Percentiles rank a stretch among this genome's conserved stretches.
phyloP scores from a whole-genome alignment of 2,888 invertebrate species.

The Chirona hameri region DNA sequence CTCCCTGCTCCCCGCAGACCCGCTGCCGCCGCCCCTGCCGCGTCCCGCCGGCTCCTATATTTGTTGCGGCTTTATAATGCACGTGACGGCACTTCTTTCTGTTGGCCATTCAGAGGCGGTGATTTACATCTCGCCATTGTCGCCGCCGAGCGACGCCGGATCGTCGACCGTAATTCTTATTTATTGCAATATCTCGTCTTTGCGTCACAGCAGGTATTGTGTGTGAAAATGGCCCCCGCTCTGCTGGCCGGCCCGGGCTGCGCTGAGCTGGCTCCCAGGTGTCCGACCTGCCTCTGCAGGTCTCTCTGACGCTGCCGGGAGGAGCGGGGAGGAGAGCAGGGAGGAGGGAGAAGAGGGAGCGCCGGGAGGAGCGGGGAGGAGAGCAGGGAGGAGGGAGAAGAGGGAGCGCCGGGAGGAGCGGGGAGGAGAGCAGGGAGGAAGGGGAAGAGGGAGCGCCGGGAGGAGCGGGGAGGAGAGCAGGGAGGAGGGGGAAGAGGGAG shows the following conservation, averaged over 20 bases:
- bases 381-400: too few species aligned
- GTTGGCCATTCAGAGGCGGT: neutral
- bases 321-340: neutral
- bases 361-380: too few species aligned
- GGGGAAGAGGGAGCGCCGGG: too few species aligned
- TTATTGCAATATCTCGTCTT: neutral
- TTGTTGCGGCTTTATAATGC: neutral
- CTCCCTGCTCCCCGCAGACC: neutral
- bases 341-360: too few species aligned
- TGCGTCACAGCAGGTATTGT: slow-evolving; percentile 9
- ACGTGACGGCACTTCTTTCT: neutral
- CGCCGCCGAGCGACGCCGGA: neutral
- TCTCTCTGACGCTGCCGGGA: neutral
- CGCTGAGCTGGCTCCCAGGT: too few species aligned
- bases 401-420: too few species aligned
- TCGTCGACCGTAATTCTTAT: neutral
- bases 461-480: too few species aligned
- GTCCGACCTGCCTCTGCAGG: too few species aligned
- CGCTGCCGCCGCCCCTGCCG: neutral
- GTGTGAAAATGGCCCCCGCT: neutral
- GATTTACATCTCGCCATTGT: slow-evolving; percentile 2
- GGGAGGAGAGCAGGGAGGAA: too few species aligned
- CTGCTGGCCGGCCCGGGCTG: neutral
- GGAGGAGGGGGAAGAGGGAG: too few species aligned
- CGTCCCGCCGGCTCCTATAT: neutral